Base-by-base conservation (phyloP, 2,888 invertebrate species). In the Reticulitermes lucifugus region DNA sequence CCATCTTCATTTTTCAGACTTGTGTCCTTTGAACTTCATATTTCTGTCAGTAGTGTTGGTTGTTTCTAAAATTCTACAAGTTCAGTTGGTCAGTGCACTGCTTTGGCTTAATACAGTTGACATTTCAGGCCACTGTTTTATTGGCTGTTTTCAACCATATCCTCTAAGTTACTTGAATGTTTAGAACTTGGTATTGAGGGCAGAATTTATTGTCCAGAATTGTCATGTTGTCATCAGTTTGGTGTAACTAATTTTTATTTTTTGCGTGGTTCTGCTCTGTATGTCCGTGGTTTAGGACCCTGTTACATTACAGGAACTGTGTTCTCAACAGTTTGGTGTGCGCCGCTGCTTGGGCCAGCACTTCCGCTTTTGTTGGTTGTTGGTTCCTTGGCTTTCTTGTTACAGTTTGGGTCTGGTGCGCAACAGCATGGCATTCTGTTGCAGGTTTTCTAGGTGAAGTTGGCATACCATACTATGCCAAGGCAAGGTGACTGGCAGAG, bases 381-480 rank as follows among this genome's bases (percentile, higher is more conserved):
- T 65, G 65, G 65, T 65, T 65, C 25, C 25, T 65, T 25, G 25
- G n/a, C 25, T 35, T 73, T 73, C 21, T 73, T 12, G 25, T 77
- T 77, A 41, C 77, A 77, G 77, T 46, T 77, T 46, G 14, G 77
- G 46, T 77, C 77, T 21, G 43, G 41, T 73, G 22, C 22, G 77
- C 77, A 46, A 77, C 46, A 77, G 22, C 21, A 46, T 7, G 85
- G 83, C 46, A 73, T 86, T 86, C 83, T 86, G 81, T 86, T 86
- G 85, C 86, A 86, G 86, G 86, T 84, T 84, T 84, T 84, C 82
- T 86, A 80, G 70, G 84, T 84, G 75, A 77, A 25, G 82, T 85
- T 79, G 41, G 81, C 65, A 81, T 81, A 65, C 46, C 70, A 81
- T 46, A 10, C 65, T 70, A 65, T 60, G 70, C 70, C 81, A 81